Percentiles rank a stretch among this genome's conserved stretches.
Evolutionary conservation across 1,140 invertebrate species (phyloP).

Genomic region (Ips nitidus): DNA sequence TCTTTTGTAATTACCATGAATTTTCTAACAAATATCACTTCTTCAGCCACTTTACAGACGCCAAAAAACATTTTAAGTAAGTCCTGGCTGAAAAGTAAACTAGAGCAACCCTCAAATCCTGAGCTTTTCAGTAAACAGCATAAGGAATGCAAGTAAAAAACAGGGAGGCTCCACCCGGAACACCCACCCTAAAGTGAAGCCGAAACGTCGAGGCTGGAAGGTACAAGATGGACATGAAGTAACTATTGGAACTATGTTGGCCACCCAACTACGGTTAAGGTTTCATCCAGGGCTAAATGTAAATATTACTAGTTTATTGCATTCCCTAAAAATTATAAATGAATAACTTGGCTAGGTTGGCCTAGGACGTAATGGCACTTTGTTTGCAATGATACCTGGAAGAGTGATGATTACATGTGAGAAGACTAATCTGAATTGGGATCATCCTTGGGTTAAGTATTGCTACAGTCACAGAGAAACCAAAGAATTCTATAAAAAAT

Average conservation of each 20-base stretch:
- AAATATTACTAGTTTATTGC: constrained; percentile 38
- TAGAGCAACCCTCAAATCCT: not conserved
- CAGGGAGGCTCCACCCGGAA: constrained; percentile 65
- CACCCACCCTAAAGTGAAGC: constrained; percentile 61
- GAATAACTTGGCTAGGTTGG: constrained; percentile 62
- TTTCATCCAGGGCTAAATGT: constrained; percentile 83
- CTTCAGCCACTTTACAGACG: not conserved
- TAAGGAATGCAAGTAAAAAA: constrained; percentile 72
- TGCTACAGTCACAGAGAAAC: constrained; percentile 63
- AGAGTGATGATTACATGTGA: constrained; percentile 77
- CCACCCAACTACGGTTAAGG: constrained; percentile 65
- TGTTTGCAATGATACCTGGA: constrained; percentile 74
- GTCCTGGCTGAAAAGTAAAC: not conserved
- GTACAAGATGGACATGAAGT: constrained; percentile 67
- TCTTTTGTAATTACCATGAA: constrained; percentile 1
- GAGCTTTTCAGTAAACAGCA: constrained; percentile 35
- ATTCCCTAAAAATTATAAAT: not conserved
- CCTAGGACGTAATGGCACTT: constrained; percentile 71
- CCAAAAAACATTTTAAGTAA: constrained; percentile 17
- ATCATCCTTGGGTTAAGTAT: constrained; percentile 66
- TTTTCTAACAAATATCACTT: constrained; percentile 5
- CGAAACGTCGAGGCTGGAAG: constrained; percentile 74
- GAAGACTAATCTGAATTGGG: constrained; percentile 70
- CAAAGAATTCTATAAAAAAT: constrained; percentile 77
- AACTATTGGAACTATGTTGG: constrained; percentile 66